Evolutionary conservation across 2,888 invertebrate genomes (phyloP), one percentile per base, ranked within the genome.

Genomic region (Hydraecia micacea): DNA sequence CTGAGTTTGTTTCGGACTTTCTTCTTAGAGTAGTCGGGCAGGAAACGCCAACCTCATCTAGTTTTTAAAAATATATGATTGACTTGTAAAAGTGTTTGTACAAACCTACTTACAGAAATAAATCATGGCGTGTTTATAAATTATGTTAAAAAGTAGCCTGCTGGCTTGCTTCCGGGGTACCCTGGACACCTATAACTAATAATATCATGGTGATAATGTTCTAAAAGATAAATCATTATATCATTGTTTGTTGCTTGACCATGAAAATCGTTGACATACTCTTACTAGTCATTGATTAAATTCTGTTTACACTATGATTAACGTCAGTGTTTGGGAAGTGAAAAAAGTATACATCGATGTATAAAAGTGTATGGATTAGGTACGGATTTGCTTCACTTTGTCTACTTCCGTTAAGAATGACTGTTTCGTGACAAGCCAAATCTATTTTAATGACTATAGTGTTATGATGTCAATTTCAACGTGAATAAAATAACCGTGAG

Each of bases 301-400:
- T 18, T 9, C 15, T 73, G 82, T 76, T 86, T 82, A 18, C 63
- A 63, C n/a, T 66, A 11, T 32, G 77, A 86, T 73, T 69, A 49
- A 39, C 2, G 28, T 15, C 7, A 60, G 21, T 71, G 11, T 58
- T 49, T n/a, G 62, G 28, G 65, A 69, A 78, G 42, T 79, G 8
- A 60, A 42, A 71, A 66, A 60, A 2, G 25, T 9, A 3, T 49
- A 60, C 4, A 36, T 52, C n/a, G 36, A 15, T 73, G 55, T 36
- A 25, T 28, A 36, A 9, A 70, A 70, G 7, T 42, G 15, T 21
- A n/a, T 58, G 7, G 7, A 28, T 55, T 46, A 32, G 25, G 13
- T 32, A 11, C 5, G 39, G 25, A 25, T 36, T 52, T 7, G 8
- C 52, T 74, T 55, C 18, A 42, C 13, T 6, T 42, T n/a, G 13